Evolutionary conservation across 2,113 vertebrate species (phyloP).

Genomic region (Brachypteracias leptosomus): DNA sequence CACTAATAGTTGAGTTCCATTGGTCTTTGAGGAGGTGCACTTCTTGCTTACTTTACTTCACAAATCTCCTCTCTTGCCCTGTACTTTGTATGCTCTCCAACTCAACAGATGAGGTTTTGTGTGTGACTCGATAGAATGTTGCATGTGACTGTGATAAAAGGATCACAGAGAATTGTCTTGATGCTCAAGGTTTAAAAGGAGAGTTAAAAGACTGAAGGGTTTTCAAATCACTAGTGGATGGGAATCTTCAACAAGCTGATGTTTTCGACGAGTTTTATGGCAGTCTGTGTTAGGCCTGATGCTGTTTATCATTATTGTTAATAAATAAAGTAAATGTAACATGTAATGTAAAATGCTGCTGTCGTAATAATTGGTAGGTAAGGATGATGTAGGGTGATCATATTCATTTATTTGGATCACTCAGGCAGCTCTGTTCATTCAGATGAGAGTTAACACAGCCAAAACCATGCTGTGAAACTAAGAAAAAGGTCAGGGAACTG

Average conservation of each 20-base stretch:
- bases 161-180: too few species aligned
- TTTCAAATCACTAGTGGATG: background rate
- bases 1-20: background rate
- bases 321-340: background rate
- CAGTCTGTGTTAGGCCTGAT: background rate
- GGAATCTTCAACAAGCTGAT: background rate
- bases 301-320: background rate
- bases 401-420: background rate
- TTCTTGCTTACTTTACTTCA: background rate
- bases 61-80: background rate
- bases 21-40: background rate
- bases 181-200: background rate
- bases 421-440: background rate
- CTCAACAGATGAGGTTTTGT: background rate
- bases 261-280: background rate
- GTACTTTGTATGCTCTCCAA: fast-evolving
- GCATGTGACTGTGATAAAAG: background rate
- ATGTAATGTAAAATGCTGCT: background rate
- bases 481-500: background rate
- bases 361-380: background rate
- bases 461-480: background rate
- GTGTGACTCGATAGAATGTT: background rate
- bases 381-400: background rate
- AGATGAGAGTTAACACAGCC: background rate
- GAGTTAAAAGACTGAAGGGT: background rate